phyloP scores from a whole-genome alignment of 2,888 invertebrate genomes.

The Monoplex corrugatus region DNA sequence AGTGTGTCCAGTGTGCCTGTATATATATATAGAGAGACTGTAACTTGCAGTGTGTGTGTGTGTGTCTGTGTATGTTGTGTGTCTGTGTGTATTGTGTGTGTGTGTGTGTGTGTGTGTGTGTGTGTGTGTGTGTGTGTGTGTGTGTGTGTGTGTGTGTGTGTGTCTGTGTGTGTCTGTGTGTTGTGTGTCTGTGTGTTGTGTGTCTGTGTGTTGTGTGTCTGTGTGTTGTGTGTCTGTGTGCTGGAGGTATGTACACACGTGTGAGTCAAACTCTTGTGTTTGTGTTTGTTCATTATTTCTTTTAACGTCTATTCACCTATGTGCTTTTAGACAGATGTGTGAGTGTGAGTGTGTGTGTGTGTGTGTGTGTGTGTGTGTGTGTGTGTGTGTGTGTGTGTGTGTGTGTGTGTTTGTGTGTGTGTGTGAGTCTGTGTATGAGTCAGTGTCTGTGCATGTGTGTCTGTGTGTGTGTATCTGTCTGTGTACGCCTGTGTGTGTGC shows the following conservation, averaged over 20 bases:
- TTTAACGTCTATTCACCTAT: too few species aligned
- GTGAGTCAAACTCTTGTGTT: too few species aligned
- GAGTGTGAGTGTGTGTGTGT: too few species aligned
- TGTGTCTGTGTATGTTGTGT: too few species aligned
- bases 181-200: neutral
- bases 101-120: neutral
- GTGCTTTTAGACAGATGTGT: too few species aligned
- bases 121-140: conserved; percentile 23
- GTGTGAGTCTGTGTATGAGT: too few species aligned
- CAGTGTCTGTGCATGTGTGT: neutral
- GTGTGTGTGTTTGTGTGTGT: too few species aligned
- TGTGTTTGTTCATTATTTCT: too few species aligned
- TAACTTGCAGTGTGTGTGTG: neutral
- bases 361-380: too few species aligned
- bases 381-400: too few species aligned
- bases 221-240: neutral
- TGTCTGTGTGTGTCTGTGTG: neutral
- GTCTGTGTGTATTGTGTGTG: too few species aligned
- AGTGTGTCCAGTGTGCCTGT: neutral
- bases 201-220: neutral
- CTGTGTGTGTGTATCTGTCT: neutral
- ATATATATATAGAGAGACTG: neutral
- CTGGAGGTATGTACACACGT: neutral
- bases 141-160: conserved; percentile 31
- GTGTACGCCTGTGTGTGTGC: too few species aligned